These are phyloP conservation scores for Pogona vitticeps DNA, from an alignment of 2,113 vertebrate species.

Conservation along the genomic window DNA sequence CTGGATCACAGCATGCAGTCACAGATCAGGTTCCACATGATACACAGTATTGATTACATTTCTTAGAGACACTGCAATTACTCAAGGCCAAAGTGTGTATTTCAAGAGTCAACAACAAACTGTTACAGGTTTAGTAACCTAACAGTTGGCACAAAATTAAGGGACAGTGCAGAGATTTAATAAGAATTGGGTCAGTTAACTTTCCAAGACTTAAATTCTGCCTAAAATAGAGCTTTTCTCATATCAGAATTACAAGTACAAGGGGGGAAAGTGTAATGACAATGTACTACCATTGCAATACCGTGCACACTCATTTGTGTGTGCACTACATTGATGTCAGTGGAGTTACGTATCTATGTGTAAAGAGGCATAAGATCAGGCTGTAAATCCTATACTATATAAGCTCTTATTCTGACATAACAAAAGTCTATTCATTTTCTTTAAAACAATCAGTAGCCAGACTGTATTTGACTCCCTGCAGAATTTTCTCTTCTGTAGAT, in stretches of 20 bases:
- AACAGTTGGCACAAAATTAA: not conserved
- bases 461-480: not conserved
- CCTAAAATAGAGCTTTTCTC: slow-evolving; percentile 10
- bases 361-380: not conserved
- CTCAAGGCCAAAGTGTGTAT: slow-evolving; percentile 36
- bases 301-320: not conserved
- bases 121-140: slow-evolving; percentile 39
- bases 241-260: slow-evolving; percentile 35
- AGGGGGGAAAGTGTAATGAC: slow-evolving; percentile 22
- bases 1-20: not conserved
- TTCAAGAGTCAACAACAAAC: slow-evolving; percentile 44
- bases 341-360: not conserved
- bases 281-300: slow-evolving; percentile 4
- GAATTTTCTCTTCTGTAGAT: not conserved
- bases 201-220: slow-evolving; percentile 30
- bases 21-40: too few species aligned
- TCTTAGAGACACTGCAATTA: slow-evolving; percentile 48
- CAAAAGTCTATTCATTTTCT: not conserved
- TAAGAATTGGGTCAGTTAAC: slow-evolving; percentile 14
- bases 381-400: not conserved
- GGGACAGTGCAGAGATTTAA: slow-evolving; percentile 27
- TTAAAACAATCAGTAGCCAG: not conserved
- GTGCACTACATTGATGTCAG: too few species aligned
- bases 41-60: not conserved
- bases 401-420: not conserved